Evolutionary conservation across 2,888 invertebrate species (phyloP), one percentile per base, ranked within the genome.

Genomic region (Drosophila tripunctata): DNA sequence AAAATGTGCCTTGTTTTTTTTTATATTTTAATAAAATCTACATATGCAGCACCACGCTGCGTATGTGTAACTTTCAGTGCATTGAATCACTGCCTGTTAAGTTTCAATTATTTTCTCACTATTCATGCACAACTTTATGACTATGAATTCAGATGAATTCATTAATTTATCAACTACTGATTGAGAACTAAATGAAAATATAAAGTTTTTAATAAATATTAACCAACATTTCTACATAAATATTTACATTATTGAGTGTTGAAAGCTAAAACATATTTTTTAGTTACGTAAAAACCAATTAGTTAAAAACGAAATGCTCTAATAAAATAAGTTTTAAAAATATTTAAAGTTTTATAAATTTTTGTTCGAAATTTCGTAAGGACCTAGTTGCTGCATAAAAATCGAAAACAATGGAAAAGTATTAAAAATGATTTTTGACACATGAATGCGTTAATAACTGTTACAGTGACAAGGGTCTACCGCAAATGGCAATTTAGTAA

Each of bases 391-490:
- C n/a, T n/a, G n/a, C n/a, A 27, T 10, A 27, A 27, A n/a, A 55
- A 44, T 45, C 21, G 8, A 44, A 43, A 44, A 12, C 6, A 44
- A 40, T 35, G 36, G 27, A 10, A 31, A 35, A 7, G 7, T 5
- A 5, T n/a, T 19, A 0, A 14, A 65, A 31, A 40, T 55, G 17
- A 19, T 4, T 48, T 56, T 51, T 50, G 47, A 63, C 62, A 63
- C 21, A 15, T 35, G 36, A 55, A 19, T 5, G 21, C 7, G 10
- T 3, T 7, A 15, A 19, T 50, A 55, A 57, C n/a, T 47, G 50
- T 5, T 43, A n/a, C 10, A 24, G 2, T 58, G 68, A 72, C 52
- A 68, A 48, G 72, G 72, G 75, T 72, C 17, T 12, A 17, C 66
- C 50, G 15, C 57, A 54, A 15, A 52, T 36, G 19, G 22, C 45